A percentile compares a stretch with the other conserved stretches of the same genome.
Evolutionary conservation across 2,113 vertebrate species (phyloP).

Genomic region (Protobothrops flavoviridis): DNA sequence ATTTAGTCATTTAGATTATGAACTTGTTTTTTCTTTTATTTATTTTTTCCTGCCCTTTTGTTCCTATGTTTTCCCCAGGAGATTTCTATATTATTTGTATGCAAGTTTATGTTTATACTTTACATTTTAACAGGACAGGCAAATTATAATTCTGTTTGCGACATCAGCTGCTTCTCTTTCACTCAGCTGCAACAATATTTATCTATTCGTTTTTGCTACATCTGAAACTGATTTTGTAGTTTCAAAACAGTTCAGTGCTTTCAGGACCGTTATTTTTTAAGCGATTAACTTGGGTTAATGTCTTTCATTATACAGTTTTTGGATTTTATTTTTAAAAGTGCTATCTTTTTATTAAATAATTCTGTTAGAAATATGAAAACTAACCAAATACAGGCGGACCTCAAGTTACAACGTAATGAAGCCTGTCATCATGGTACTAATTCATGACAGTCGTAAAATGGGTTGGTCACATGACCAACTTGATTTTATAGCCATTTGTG

Average conservation of each 20-base stretch:
- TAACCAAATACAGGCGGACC: background rate
- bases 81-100: background rate
- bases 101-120: background rate
- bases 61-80: background rate
- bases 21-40: background rate
- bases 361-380: slow-evolving; percentile 27
- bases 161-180: background rate
- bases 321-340: slow-evolving; percentile 19
- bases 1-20: background rate
- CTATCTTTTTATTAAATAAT: slow-evolving; percentile 21
- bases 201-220: background rate
- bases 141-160: background rate
- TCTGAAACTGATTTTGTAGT: slow-evolving; percentile 10
- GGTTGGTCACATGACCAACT: background rate
- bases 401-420: background rate
- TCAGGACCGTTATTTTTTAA: background rate
- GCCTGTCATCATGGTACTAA: background rate
- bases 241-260: slow-evolving; percentile 2
- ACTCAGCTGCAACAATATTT: background rate
- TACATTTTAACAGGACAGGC: background rate
- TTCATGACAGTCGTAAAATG: background rate
- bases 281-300: background rate
- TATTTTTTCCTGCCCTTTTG: background rate
- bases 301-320: background rate
- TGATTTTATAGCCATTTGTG: background rate